A percentile compares a stretch with the other conserved stretches of the same genome.
phyloP scores from a whole-genome alignment of 2,888 invertebrate species.

The Callinectes sapidus region DNA sequence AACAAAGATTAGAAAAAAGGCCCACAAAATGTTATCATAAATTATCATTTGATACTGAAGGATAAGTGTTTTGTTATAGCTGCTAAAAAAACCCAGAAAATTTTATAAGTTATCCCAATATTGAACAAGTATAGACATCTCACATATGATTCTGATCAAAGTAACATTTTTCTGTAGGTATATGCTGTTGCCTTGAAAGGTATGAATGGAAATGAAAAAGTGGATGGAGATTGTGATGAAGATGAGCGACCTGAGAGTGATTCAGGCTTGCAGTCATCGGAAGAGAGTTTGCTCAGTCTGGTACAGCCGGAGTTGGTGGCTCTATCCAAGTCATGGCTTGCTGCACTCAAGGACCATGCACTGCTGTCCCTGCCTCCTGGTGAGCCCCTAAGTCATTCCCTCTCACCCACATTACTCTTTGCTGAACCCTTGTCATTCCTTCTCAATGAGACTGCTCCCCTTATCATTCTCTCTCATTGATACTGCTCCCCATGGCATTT shows the following conservation, averaged over 20 bases:
- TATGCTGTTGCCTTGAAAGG: slow-evolving; percentile 67
- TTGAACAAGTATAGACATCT: neutral
- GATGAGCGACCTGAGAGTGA: slow-evolving; percentile 83
- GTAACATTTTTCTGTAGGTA: slow-evolving; percentile 42
- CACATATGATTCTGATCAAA: neutral
- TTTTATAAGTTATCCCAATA: neutral
- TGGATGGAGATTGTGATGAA: slow-evolving; percentile 69
- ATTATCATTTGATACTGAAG: no score
- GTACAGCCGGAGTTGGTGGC: slow-evolving; percentile 95
- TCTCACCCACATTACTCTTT: neutral
- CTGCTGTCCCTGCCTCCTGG: slow-evolving; percentile 90
- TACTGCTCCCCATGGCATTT: no score
- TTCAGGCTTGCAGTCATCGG: slow-evolving; percentile 79
- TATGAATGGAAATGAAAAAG: slow-evolving; percentile 49
- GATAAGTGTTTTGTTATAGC: neutral
- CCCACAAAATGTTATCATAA: no score
- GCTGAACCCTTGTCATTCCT: no score
- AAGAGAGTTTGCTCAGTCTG: slow-evolving; percentile 83
- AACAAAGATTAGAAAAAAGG: no score
- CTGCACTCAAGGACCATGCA: slow-evolving; percentile 96
- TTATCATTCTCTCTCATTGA: no score
- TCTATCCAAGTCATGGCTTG: slow-evolving; percentile 95
- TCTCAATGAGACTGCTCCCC: no score
- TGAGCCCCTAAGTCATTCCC: slow-evolving; percentile 74
- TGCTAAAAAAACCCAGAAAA: neutral